Evolutionary conservation across 2,113 vertebrate species (phyloP).

Genomic region (Mobula birostris): DNA sequence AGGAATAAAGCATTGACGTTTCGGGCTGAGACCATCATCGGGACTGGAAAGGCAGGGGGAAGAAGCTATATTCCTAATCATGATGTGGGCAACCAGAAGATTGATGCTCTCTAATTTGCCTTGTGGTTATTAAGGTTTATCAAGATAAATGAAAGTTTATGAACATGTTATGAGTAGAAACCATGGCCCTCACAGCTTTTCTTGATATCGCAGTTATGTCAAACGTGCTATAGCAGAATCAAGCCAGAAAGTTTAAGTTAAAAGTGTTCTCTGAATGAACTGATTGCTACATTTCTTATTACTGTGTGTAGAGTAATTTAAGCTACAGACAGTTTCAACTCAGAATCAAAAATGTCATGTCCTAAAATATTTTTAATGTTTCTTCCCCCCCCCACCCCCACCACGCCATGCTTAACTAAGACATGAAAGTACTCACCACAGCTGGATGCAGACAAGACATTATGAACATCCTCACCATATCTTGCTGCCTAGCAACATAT

Average conservation of each 20-base stretch:
- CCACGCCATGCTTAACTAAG: not conserved
- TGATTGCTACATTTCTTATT: not conserved
- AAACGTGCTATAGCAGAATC: not conserved
- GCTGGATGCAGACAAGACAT: not conserved
- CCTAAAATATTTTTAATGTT: not conserved
- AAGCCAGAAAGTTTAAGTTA: not conserved
- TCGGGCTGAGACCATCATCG: no score
- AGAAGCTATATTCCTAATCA: no score
- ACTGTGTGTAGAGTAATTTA: not conserved
- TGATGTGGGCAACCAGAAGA: not conserved
- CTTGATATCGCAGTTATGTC: not conserved
- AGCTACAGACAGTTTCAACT: not conserved
- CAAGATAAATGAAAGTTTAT: constrained; percentile 9
- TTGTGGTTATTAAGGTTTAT: not conserved
- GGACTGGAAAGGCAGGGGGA: no score
- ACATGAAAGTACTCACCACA: not conserved
- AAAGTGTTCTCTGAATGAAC: not conserved
- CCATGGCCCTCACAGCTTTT: not conserved
- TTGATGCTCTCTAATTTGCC: not conserved
- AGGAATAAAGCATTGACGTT: no score
- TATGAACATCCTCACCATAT: not conserved
- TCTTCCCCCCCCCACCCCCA: not conserved
- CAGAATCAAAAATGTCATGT: not conserved
- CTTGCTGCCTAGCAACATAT: constrained; percentile 32
- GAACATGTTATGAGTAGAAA: not conserved